Evolutionary conservation across 1,140 invertebrate genomes (phyloP).

Genomic region (Lepidotrigona ventralis): DNA sequence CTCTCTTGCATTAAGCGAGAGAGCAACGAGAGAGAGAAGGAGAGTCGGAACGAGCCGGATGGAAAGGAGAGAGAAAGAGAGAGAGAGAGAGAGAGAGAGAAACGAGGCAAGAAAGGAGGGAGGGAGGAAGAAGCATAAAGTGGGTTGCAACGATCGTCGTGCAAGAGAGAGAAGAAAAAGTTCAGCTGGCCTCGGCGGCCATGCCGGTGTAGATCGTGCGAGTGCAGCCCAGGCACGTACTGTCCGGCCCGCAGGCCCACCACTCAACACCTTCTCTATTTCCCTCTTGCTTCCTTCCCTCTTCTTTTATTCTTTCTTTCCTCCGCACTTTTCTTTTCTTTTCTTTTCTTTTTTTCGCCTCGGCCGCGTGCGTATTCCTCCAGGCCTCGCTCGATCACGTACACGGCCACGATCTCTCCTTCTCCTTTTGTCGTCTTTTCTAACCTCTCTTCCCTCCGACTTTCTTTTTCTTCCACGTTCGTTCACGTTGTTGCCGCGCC

Average conservation of each 20-base stretch:
- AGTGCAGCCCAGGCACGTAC: conserved; percentile 70
- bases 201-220: conserved; percentile 72
- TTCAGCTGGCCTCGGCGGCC: conserved; percentile 77
- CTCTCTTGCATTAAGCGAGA: conserved; percentile 34
- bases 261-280: conserved; percentile 21
- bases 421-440: conserved; percentile 10
- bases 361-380: conserved; percentile 9
- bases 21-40: conserved; percentile 32
- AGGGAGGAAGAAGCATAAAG: conserved; percentile 33
- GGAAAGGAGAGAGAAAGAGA: conserved; percentile 40
- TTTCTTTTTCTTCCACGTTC: conserved; percentile 24
- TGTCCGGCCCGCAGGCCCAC: conserved; percentile 34
- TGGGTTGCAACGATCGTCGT: conserved; percentile 34
- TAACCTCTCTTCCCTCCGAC: conserved; percentile 23
- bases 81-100: conserved; percentile 4
- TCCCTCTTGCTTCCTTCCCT: conserved; percentile 19
- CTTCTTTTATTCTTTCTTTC: conserved; percentile 19
- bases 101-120: conserved; percentile 27
- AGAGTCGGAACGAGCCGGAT: conserved; percentile 38
- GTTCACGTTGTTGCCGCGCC: conserved; percentile 16
- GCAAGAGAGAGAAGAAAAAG: conserved; percentile 58
- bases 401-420: conserved; percentile 10
- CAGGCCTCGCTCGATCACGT: conserved; percentile 14
- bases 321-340: conserved; percentile 1
- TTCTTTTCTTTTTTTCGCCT: conserved; percentile 26